Conservation (phyloP, 2,113 vertebrate genomes). For the Ramphastos sulfuratus region DNA sequence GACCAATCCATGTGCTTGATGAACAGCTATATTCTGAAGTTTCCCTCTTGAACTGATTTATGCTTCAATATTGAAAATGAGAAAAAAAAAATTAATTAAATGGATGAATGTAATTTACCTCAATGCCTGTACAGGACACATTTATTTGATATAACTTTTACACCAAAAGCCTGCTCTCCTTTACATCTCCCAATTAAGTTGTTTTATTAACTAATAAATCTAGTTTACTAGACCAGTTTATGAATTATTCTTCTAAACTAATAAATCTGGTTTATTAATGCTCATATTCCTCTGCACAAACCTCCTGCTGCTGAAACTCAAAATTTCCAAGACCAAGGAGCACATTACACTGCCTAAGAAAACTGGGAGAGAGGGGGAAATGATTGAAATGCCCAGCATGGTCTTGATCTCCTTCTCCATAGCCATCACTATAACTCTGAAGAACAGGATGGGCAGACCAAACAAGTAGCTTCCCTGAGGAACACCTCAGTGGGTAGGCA, state of each 20-base stretch:
- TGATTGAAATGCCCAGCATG: not conserved
- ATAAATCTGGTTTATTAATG: not conserved
- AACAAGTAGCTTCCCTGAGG: not conserved
- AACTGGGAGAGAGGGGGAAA: accelerated
- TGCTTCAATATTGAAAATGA: slow-evolving; percentile 24
- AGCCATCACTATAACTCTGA: not conserved
- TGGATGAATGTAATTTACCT: not conserved
- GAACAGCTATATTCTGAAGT: slow-evolving; percentile 56
- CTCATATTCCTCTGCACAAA: not conserved
- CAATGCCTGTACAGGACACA: not conserved
- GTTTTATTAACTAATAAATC: slow-evolving; percentile 2
- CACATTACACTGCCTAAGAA: not conserved
- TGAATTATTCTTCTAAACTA: not conserved
- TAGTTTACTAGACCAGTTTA: not conserved
- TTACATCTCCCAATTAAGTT: not conserved
- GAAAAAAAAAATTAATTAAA: not conserved
- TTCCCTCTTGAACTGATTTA: slow-evolving; percentile 4
- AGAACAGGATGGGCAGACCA: not conserved
- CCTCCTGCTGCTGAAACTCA: not conserved
- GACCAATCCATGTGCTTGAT: not conserved
- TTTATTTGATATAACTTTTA: not conserved
- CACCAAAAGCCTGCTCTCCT: not conserved
- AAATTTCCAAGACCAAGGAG: not conserved
- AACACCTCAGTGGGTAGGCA: not conserved
- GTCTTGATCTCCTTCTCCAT: not conserved